Evolutionary conservation across 2,797 vertebrate species (phyloP).

Genomic region (Poecilia picta): DNA sequence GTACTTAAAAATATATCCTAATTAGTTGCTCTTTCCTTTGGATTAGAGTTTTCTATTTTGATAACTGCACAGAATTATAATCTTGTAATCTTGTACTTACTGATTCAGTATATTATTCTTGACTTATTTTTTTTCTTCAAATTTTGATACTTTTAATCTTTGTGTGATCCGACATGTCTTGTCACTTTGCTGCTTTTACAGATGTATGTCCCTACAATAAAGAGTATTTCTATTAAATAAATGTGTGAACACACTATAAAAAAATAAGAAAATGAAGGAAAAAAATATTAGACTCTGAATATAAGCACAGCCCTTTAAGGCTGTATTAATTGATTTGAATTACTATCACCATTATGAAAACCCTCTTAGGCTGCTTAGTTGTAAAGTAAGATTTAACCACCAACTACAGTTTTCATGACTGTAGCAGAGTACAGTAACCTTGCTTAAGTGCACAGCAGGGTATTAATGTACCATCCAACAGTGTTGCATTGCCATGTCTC

Average conservation of each 20-base stretch:
- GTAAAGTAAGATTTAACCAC: background rate
- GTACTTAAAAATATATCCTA: background rate
- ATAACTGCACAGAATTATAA: background rate
- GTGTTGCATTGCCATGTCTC: constrained; percentile 2
- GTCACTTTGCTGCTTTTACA: background rate
- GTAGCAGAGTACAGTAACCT: background rate
- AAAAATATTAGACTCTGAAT: background rate
- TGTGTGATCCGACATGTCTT: background rate
- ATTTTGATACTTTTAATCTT: background rate
- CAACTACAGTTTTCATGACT: background rate
- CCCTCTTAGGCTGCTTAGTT: background rate
- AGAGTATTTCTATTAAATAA: background rate
- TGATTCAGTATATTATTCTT: background rate
- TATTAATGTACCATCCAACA: background rate
- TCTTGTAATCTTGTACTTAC: background rate
- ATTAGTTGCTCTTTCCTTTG: background rate
- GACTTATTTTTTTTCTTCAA: background rate
- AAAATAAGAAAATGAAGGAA: background rate
- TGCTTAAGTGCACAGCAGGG: background rate
- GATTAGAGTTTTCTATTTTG: background rate
- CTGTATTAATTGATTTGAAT: background rate
- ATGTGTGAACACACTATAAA: background rate
- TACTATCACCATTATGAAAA: background rate
- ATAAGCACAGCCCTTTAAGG: background rate
- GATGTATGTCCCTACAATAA: background rate